Base-by-base conservation (phyloP, 2,888 invertebrate genomes). In the Lasioglossum oenotherae region DNA sequence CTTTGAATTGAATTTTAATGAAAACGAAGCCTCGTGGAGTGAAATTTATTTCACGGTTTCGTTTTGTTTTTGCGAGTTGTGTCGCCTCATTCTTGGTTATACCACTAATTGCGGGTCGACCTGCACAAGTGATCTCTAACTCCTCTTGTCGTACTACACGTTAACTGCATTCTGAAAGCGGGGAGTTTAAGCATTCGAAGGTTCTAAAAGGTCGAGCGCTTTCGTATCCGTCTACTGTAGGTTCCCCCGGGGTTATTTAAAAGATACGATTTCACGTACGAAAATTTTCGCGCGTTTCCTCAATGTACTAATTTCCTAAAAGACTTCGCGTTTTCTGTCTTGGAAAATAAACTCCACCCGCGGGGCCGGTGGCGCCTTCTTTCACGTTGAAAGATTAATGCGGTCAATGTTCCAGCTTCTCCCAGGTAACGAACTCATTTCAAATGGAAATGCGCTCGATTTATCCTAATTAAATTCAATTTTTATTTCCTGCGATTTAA, bases 221-320 rank as follows among this genome's bases (percentile, higher is more conserved):
- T 84, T 84, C 82, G 75, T 64, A 80, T 82, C 73, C 78, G 60
- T 27, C 78, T 57, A 64, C 72, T 27, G 38, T 76, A 19, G 31
- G 57, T 41, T 19, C 71, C 71, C 44, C 31, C 1, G 53, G 72
- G 78, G 77, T 73, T 57, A 85, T 81, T 81, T 85, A 79, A 85
- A 78, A 69, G 57, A 76, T 44, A 57, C 64, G 80, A 85, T 84
- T 53, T 41, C n/a, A 6, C 49, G 35, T 27, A 31, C 5, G 1
- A 64, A 27, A 53, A 78, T 75, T 78, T 75, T 75, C 64, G n/a
- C 75, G 3, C 73, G 69, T 73, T 69, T 57, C 49, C 69, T 74
- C 74, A 53, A 27, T 46, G 44, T 41, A 53, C 35, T 64, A 81
- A 53, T 49, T 38, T 35, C 53, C 73, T 44, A 16, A 69, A 53